Percentiles rank a stretch among this genome's conserved stretches.
Conservation (phyloP, 2,113 vertebrate species). For the Limnothrissa miodon region DNA sequence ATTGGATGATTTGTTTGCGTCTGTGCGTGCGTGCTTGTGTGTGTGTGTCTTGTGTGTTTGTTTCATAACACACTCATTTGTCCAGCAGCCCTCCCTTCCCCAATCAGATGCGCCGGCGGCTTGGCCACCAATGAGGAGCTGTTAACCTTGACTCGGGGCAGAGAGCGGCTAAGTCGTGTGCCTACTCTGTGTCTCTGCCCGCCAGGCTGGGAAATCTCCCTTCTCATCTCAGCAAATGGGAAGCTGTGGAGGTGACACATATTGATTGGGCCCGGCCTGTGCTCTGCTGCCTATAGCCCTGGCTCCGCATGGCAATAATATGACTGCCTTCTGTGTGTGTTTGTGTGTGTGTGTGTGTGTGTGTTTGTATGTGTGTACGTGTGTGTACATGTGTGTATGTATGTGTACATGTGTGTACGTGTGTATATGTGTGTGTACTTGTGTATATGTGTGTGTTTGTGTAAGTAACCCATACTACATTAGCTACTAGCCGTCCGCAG, state of each 20-base stretch:
- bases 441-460: background rate
- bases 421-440: too few species aligned
- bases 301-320: background rate
- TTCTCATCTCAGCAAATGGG: background rate
- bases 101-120: background rate
- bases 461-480: background rate
- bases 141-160: background rate
- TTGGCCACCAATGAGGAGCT: background rate
- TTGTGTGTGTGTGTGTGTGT: too few species aligned
- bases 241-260: slow-evolving; percentile 14
- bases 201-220: background rate
- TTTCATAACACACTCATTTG: background rate
- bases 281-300: background rate
- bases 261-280: slow-evolving; percentile 17
- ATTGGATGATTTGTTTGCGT: background rate
- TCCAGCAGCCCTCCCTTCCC: background rate
- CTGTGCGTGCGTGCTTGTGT: background rate
- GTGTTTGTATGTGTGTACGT: background rate
- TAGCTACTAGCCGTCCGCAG: background rate
- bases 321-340: background rate
- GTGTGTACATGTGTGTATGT: too few species aligned
- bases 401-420: too few species aligned
- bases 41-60: background rate
- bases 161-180: background rate
- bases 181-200: background rate